Evolutionary conservation across 1,140 invertebrate species (phyloP), one percentile per base, ranked within the genome.

Genomic region (Aphaenogaster floridana): DNA sequence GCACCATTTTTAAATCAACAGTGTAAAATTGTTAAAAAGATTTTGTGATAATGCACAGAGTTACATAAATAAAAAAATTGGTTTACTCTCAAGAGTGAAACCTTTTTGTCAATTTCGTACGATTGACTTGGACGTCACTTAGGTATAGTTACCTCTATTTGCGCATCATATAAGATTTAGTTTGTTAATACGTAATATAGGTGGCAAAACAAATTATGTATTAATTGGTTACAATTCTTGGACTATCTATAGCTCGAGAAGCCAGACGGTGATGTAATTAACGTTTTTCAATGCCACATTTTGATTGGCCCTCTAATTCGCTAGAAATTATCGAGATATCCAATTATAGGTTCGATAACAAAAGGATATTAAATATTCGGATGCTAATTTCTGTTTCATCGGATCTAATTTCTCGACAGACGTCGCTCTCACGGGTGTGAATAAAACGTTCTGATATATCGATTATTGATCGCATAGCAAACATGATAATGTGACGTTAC

Each of bases 231-330:
- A 34, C 13, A 28, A 54, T 39, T 48, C 45, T 63, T 45, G 4
- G 21, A 57, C 13, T 42, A 59, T 48, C 48, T 72, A 48, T 34
- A 52, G 6, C 21, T 13, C 15, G 66, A 42, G 39, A 57, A 83
- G 28, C 15, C n/a, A 45, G 48, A 45, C 21, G 48, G 8, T 28
- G 21, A 57, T 21, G 15, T 61, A 15, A 48, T 81, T 81, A 61
- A 84, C 54, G 54, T 50, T 84, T 39, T 59, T 74, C 69, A 74
- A 74, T 74, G 28, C 17, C 54, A 28, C 52, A 48, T 59, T 83
- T 59, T 39, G 21, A 72, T 15, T 39, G 39, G n/a, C 11, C 3
- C 7, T 72, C 68, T 59, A 72, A 83, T 59, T 59, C 28, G 15
- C 9, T 45, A 9, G 17, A 36, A 61, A 74, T 83, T 74, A 61